Base-by-base conservation (phyloP, 2,113 vertebrate genomes). In the Pollimyrus isidori region DNA sequence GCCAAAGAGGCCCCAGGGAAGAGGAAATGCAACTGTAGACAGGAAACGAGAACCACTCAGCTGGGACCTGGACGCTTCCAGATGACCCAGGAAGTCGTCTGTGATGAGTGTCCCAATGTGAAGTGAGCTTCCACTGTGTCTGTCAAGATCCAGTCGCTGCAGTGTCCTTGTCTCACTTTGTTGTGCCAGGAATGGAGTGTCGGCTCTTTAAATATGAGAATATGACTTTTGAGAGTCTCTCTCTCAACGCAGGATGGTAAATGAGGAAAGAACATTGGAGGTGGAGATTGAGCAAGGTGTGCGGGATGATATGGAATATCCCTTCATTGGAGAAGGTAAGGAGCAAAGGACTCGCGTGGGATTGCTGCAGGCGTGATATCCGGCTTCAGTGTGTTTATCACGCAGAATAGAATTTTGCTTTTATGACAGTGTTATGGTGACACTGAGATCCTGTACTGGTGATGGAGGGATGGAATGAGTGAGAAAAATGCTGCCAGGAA, bases 11-110 rank as follows among this genome's bases (percentile, higher is more conserved):
- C 98, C 0, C 96, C 98, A 35, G 98, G 98, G 80, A 99, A 99
- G 91, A 95, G 98, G 92, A 99, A 99, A 96, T 99, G 98, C 92
- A 99, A 99, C 92, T 99, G 98, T 92, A 94, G 98, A 26, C 98
- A 99, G 91, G 98, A 99, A 93, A 99, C 99, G 97, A 97, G 97
- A 93, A 99, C 98, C 23, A 99, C 98, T 0, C 98, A 99, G 94
- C 93, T 99, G 50, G 98, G 98, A 26, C 98, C 98, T 0, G 98
- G 98, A 0, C 98, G 98, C 84, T 99, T 99, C 95, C 98, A 99
- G 92, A 99, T 99, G 98, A 99, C 98, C 3, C 98, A 99, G 92
- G 98, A 99, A 94, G 97, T 97, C 86, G 98, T 99, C 92, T 99
- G 98, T 4, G 98, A 99, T 2, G 98, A 99, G 90, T 99, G 98